Percentiles rank a stretch among this genome's conserved stretches.
phyloP scores from a whole-genome alignment of 2,888 invertebrate species.

The Maniola hyperantus region DNA sequence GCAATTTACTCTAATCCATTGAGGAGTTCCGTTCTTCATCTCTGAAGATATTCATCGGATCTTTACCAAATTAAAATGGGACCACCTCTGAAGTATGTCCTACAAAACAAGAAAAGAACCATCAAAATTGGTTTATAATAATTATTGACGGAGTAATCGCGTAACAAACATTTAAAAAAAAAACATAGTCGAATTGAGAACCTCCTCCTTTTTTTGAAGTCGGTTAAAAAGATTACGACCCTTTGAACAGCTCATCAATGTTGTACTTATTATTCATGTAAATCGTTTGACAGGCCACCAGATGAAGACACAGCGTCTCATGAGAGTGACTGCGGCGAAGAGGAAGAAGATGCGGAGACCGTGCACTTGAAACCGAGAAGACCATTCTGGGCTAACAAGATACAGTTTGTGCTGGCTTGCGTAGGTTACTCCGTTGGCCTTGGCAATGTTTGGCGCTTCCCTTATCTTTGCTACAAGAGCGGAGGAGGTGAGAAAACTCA shows the following conservation, averaged over 20 bases:
- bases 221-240: no score
- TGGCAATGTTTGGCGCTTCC: conserved; percentile 96
- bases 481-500: conserved; percentile 72
- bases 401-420: conserved; percentile 94
- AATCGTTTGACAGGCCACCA: conserved; percentile 82
- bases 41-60: no score
- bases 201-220: no score
- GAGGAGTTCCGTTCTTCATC: no score
- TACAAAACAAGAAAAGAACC: no score
- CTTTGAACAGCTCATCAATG: not conserved
- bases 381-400: conserved; percentile 94
- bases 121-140: no score
- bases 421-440: conserved; percentile 95
- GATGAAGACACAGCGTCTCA: conserved; percentile 89
- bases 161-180: no score
- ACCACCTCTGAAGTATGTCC: no score
- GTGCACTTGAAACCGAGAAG: conserved; percentile 88
- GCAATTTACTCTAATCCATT: no score
- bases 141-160: no score
- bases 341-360: conserved; percentile 86
- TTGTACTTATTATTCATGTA: not conserved
- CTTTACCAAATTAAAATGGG: no score
- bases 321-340: conserved; percentile 88
- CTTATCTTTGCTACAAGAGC: conserved; percentile 95
- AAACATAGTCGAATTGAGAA: no score